A percentile compares a stretch with the other conserved stretches of the same genome.
These are phyloP conservation scores for Telmatherina bonti DNA, from an alignment of 2,797 vertebrate species.

Conservation along the genomic window DNA sequence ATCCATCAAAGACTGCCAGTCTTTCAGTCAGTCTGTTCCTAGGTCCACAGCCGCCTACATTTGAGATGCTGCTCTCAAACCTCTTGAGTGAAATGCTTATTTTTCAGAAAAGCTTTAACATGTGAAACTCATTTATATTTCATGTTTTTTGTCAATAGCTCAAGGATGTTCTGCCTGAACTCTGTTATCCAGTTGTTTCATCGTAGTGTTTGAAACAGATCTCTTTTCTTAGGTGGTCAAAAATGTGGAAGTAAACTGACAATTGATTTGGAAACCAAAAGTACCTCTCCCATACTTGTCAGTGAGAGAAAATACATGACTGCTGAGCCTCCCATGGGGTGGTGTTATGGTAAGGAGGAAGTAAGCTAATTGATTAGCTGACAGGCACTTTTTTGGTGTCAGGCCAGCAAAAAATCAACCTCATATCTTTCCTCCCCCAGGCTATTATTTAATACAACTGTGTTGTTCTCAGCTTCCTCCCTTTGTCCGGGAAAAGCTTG, in stretches of 20 bases:
- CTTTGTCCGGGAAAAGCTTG: slow-evolving; percentile 77
- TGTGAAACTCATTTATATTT: slow-evolving; percentile 18
- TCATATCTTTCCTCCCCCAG: slow-evolving; percentile 52
- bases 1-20: slow-evolving; percentile 65
- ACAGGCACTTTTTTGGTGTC: slow-evolving; percentile 66
- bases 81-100: slow-evolving; percentile 29
- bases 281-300: slow-evolving; percentile 30
- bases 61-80: slow-evolving; percentile 12
- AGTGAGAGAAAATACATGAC: slow-evolving; percentile 30
- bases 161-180: slow-evolving; percentile 10
- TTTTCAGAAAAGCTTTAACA: slow-evolving; percentile 16
- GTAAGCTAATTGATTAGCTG: slow-evolving; percentile 75
- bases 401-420: slow-evolving; percentile 50
- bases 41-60: slow-evolving; percentile 43
- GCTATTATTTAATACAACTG: slow-evolving; percentile 75
- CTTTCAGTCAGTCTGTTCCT: slow-evolving; percentile 59
- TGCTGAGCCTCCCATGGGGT: slow-evolving; percentile 39
- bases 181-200: slow-evolving; percentile 12
- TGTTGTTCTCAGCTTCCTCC: slow-evolving; percentile 73
- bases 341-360: slow-evolving; percentile 64
- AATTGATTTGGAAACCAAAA: slow-evolving; percentile 44
- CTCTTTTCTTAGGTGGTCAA: slow-evolving; percentile 17
- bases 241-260: slow-evolving; percentile 27
- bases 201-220: not conserved
- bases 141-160: slow-evolving; percentile 8